Conservation (phyloP, 2,888 invertebrate genomes). For the Andrena marginata region DNA sequence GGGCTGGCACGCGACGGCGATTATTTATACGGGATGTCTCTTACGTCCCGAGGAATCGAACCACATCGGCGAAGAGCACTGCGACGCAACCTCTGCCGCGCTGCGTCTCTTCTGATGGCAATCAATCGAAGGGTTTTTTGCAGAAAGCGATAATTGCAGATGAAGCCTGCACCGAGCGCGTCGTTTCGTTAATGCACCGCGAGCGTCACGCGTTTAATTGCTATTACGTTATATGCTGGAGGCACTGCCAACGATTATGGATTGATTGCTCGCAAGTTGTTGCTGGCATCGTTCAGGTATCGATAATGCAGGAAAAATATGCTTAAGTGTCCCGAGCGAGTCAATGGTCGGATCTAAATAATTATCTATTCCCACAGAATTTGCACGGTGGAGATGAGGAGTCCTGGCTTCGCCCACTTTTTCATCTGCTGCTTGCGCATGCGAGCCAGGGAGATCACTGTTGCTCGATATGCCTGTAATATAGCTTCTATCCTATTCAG, state of each 20-base stretch:
- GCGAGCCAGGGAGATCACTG: too few species aligned
- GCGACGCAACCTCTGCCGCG: not conserved
- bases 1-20: constrained; percentile 47
- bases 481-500: too few species aligned
- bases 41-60: not conserved
- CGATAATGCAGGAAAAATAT: not conserved
- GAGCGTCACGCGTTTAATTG: too few species aligned
- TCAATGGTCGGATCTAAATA: too few species aligned
- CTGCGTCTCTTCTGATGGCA: not conserved
- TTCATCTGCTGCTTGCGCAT: too few species aligned
- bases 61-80: not conserved
- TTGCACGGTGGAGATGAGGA: too few species aligned
- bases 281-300: not conserved
- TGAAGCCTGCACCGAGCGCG: not conserved
- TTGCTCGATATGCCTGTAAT: too few species aligned
- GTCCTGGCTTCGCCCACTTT: too few species aligned
- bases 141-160: constrained; percentile 21
- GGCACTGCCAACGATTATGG: not conserved
- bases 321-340: too few species aligned
- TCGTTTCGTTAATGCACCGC: not conserved
- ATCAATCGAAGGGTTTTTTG: constrained; percentile 52
- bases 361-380: too few species aligned
- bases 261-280: not conserved
- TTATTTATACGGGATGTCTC: not conserved
- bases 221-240: not conserved